Evolutionary conservation across 30 jellyfish, hydroid and myxozoan genomes (phyloP), one percentile per base, ranked within the genome.

Genomic region (Cassiopea andromeda): DNA sequence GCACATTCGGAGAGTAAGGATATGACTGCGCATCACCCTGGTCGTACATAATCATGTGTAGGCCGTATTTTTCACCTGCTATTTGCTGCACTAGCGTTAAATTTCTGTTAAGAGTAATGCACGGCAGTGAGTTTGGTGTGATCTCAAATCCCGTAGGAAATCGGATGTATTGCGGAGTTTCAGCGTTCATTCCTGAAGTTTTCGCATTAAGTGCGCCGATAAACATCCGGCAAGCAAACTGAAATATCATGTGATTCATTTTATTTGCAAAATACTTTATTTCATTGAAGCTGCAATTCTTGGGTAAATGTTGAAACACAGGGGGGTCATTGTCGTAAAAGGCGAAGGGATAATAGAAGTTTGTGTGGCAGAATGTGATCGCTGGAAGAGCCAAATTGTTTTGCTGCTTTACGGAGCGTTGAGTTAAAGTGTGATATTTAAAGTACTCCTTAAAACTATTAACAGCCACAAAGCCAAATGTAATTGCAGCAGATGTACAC

Each of bases 31-130:
- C 68, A 82, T 6, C 48, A 1, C 48, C 12, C 9, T 69, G 69
- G 12, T 67, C 18, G 69, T 46, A 86, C 12, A 86, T 76, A n/a
- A 86, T 66, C 93, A 86, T 86, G 18, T 60, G 74, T 50, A 86
- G 59, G 7, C 89, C 93, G 27, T 80, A 17, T 7, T 8, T 19
- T 46, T 69, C 69, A 45, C 89, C 74, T 15, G 84, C 60, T 48
- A 14, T 69, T n/a, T 18, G 1, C 44, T 86, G 93, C 10, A 44
- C 78, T 17, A 86, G 70, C 13, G 78, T 60, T 27, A 73, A 27
- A 66, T 86, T 43, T 48, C 89, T 73, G 84, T 86, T 86, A 48
- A 86, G 64, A 0, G 93, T 86, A 69, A 60, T 48, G 47, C 93
- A 86, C 10, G 89, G 88, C 18, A 48, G 70, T 16, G 3, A 1